phyloP scores from a whole-genome alignment of 2,797 vertebrate genomes.

The Artibeus jamaicensis region DNA sequence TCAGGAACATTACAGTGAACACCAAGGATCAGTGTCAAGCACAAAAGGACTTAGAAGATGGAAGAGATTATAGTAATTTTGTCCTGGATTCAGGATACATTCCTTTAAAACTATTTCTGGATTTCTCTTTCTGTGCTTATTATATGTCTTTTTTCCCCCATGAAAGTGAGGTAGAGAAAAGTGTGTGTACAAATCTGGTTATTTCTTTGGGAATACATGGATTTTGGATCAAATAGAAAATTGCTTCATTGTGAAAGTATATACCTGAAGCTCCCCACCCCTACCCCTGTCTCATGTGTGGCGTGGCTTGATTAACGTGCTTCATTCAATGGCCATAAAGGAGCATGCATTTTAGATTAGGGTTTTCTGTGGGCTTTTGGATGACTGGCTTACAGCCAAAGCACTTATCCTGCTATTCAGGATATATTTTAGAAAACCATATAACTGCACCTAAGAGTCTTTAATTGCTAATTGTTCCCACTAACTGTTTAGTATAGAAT shows the following conservation, averaged over 20 bases:
- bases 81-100: not conserved
- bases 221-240: not conserved
- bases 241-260: not conserved
- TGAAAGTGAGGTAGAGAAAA: not conserved
- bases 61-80: not conserved
- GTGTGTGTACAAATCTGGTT: not conserved
- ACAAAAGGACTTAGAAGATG: not conserved
- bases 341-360: slow-evolving; percentile 62
- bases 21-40: not conserved
- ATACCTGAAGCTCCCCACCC: not conserved
- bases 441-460: slow-evolving; percentile 61
- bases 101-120: not conserved
- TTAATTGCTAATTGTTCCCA: slow-evolving; percentile 75
- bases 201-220: not conserved
- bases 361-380: slow-evolving; percentile 64
- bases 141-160: not conserved
- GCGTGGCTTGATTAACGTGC: slow-evolving; percentile 58
- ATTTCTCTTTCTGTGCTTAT: not conserved
- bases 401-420: slow-evolving; percentile 63
- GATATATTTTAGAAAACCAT: slow-evolving; percentile 57
- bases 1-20: not conserved
- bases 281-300: not conserved
- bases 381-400: slow-evolving; percentile 66
- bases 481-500: slow-evolving; percentile 61
- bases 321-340: slow-evolving; percentile 56